Evolutionary conservation across 2,113 vertebrate species (phyloP).

Genomic region (Natator depressus): DNA sequence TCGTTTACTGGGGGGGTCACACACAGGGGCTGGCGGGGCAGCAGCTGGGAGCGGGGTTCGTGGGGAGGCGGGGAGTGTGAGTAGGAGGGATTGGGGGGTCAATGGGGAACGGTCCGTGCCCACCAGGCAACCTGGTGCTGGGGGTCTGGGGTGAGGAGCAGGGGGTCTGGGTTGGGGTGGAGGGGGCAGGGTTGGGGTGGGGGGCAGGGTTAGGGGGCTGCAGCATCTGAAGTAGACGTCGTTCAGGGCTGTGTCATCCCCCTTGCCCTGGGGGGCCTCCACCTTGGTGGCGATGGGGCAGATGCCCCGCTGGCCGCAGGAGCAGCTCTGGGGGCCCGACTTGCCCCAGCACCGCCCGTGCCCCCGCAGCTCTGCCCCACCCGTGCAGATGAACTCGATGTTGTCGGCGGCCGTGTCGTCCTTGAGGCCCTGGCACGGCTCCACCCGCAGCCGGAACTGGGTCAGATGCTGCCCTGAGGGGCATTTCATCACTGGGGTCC

Average conservation of each 20-base stretch:
- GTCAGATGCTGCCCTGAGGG: not conserved
- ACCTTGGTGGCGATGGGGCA: not conserved
- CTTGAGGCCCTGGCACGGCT: not conserved
- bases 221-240: not conserved
- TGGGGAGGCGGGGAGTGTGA: no score
- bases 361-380: not conserved
- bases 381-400: not conserved
- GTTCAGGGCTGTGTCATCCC: not conserved
- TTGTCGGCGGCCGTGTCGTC: not conserved
- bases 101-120: no score
- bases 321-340: not conserved
- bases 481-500: not conserved
- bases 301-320: not conserved
- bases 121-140: no score
- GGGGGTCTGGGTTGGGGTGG: no score
- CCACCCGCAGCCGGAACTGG: not conserved
- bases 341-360: not conserved
- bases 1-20: no score
- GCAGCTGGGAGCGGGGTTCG: no score
- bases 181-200: no score
- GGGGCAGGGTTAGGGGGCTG: no score
- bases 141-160: no score
- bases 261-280: not conserved
- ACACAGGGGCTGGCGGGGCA: no score
- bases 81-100: no score